These are phyloP conservation scores for Agrochola lota DNA, from an alignment of 2,888 invertebrate genomes.

Conservation along the genomic window DNA sequence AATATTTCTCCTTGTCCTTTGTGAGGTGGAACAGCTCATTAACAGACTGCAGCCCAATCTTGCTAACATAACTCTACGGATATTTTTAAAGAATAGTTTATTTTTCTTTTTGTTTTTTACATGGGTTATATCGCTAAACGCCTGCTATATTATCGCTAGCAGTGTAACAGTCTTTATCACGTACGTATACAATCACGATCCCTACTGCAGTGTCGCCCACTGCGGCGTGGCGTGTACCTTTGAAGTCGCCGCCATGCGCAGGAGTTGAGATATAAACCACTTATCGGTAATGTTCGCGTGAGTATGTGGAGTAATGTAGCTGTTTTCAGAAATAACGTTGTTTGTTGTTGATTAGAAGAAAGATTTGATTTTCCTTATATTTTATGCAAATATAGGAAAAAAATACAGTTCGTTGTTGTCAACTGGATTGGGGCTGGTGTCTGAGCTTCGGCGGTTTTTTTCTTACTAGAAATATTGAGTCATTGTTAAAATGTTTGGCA, in stretches of 20 bases:
- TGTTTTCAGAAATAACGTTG: conserved; percentile 31
- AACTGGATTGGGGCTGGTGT: neutral
- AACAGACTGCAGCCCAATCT: too few relatives aligned
- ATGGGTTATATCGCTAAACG: neutral
- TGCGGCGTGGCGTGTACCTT: conserved; percentile 23
- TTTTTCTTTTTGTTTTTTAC: neutral
- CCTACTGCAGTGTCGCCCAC: conserved; percentile 49
- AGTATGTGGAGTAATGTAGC: conserved; percentile 6
- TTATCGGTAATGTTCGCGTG: conserved; percentile 44
- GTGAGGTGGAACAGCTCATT: too few relatives aligned
- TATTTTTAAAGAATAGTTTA: neutral
- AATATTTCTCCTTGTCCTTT: too few relatives aligned
- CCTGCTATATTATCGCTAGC: conserved; percentile 10
- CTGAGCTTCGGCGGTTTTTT: neutral
- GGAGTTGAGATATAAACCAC: conserved; percentile 54
- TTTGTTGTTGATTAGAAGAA: conserved; percentile 23
- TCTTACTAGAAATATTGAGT: neutral
- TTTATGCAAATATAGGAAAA: neutral
- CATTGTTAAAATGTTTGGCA: neutral
- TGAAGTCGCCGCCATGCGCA: conserved; percentile 59
- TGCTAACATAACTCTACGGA: too few relatives aligned
- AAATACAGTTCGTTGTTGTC: too few relatives aligned
- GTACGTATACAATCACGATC: conserved; percentile 30
- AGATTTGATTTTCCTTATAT: conserved; percentile 4
- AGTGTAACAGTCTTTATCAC: conserved; percentile 11